phyloP scores from a whole-genome alignment of 1,140 invertebrate species.

The Eubasilissa regina region DNA sequence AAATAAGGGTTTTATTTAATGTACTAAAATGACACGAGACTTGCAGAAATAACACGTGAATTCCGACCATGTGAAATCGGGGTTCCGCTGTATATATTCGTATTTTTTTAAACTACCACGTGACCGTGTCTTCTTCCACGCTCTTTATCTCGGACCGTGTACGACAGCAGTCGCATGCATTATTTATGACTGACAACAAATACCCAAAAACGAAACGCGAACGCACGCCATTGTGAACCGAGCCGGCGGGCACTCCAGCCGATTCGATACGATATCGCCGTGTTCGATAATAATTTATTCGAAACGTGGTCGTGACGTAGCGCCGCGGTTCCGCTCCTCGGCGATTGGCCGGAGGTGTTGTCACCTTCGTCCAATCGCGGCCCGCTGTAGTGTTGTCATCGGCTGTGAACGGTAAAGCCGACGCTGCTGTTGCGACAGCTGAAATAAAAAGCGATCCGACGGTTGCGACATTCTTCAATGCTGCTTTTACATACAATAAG shows the following conservation, averaged over 20 bases:
- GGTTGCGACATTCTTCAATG: neutral
- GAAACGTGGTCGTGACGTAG: conserved; percentile 32
- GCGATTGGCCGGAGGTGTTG: conserved; percentile 53
- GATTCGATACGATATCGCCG: neutral
- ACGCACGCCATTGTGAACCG: neutral
- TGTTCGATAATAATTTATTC: conserved; percentile 17
- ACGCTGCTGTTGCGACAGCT: conserved; percentile 14
- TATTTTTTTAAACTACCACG: too few relatives aligned
- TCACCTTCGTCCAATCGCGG: conserved; percentile 50
- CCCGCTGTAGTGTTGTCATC: conserved; percentile 42
- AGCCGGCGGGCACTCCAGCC: too few relatives aligned
- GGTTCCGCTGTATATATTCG: too few relatives aligned
- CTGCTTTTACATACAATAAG: too few relatives aligned
- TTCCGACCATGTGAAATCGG: too few relatives aligned
- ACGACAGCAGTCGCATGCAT: neutral
- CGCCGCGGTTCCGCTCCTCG: neutral
- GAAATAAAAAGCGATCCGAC: neutral
- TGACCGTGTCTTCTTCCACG: too few relatives aligned
- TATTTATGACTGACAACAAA: neutral
- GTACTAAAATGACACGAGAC: too few relatives aligned
- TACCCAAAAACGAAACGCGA: neutral
- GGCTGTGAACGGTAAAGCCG: conserved; percentile 25
- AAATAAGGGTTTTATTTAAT: too few relatives aligned
- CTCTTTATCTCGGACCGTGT: too few relatives aligned
- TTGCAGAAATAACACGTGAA: too few relatives aligned